Evolutionary conservation across 2,797 vertebrate species (phyloP).

Genomic region (Coendou prehensilis): DNA sequence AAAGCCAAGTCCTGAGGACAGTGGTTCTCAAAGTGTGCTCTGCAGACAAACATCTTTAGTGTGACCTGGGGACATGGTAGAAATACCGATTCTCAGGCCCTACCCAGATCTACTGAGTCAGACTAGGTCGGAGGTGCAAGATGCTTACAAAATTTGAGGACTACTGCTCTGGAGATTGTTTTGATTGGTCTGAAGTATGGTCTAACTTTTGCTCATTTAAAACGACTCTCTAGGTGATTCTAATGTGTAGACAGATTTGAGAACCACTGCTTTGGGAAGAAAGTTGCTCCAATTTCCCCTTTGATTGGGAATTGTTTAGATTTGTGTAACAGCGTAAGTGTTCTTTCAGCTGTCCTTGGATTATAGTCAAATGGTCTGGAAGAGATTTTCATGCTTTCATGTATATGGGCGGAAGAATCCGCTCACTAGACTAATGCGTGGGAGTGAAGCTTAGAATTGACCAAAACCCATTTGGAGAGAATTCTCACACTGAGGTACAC

Average conservation of each 20-base stretch:
- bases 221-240: background rate
- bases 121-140: background rate
- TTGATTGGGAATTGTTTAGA: background rate
- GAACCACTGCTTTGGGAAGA: background rate
- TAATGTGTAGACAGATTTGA: background rate
- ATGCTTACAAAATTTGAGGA: background rate
- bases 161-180: background rate
- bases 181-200: background rate
- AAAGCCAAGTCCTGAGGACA: background rate
- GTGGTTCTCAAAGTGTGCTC: background rate
- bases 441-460: background rate
- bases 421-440: background rate
- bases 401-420: background rate
- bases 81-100: background rate
- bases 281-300: background rate
- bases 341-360: background rate
- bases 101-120: background rate
- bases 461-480: background rate
- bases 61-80: background rate
- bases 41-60: background rate
- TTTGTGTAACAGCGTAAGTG: background rate
- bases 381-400: slow-evolving; percentile 48
- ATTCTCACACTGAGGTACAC: background rate
- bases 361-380: background rate
- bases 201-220: background rate